phyloP scores from a whole-genome alignment of 2,888 invertebrate genomes.

The Leucozona laternaria region DNA sequence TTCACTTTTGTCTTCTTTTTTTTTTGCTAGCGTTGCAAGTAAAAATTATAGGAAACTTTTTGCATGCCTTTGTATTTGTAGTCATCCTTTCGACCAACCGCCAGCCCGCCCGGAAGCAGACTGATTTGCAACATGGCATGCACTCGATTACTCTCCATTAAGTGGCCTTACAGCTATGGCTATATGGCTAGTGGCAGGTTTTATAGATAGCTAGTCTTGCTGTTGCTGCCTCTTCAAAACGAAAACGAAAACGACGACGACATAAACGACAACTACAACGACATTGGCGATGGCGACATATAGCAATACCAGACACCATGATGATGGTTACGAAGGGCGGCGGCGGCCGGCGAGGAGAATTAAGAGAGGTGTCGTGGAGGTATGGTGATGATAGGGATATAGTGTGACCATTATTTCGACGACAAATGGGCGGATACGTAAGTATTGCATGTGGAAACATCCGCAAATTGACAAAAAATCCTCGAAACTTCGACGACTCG shows the following conservation, averaged over 20 bases:
- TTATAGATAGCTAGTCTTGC: conserved; percentile 51
- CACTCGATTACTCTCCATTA: conserved; percentile 76
- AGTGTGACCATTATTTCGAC: conserved; percentile 67
- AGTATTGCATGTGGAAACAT: conserved; percentile 64
- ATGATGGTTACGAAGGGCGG: too few relatives aligned
- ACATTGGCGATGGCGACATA: conserved; percentile 26
- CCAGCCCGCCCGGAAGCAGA: conserved; percentile 37
- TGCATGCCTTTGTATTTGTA: conserved; percentile 26
- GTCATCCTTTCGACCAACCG: not conserved
- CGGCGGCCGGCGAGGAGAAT: not conserved
- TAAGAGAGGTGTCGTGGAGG: not conserved
- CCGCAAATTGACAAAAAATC: conserved; percentile 70
- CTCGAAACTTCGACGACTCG: conserved; percentile 56
- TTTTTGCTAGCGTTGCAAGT: not conserved
- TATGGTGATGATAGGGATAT: conserved; percentile 47
- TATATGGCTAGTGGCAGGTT: conserved; percentile 47
- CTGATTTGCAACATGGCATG: conserved; percentile 75
- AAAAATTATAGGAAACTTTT: conserved; percentile 38
- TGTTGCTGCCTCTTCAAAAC: conserved; percentile 35
- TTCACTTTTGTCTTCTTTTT: conserved; percentile 22
- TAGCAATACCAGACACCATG: too few relatives aligned
- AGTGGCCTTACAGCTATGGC: conserved; percentile 57
- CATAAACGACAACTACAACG: conserved; percentile 11
- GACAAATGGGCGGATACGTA: conserved; percentile 71
- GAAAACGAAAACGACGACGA: conserved; percentile 12